A percentile compares a stretch with the other conserved stretches of the same genome.
Evolutionary conservation across 2,113 vertebrate species (phyloP).

Genomic region (Sapayoa aenigma): DNA sequence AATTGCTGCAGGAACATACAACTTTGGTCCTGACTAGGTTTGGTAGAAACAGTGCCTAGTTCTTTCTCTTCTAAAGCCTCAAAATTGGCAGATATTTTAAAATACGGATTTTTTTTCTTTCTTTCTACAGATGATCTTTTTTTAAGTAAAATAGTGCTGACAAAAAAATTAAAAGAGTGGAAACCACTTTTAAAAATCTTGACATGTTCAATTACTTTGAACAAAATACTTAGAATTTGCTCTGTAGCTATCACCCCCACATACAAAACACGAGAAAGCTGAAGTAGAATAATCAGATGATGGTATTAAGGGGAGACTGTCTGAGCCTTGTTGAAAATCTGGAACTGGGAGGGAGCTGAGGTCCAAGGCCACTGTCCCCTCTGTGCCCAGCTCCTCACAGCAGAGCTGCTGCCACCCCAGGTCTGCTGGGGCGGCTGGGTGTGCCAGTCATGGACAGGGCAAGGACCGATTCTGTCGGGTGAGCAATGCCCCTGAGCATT

Average conservation of each 20-base stretch:
- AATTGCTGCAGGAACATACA: not conserved
- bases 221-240: not conserved
- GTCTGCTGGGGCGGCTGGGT: not conserved
- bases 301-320: not conserved
- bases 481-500: not conserved
- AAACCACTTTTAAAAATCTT: not conserved
- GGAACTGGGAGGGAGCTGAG: fast-evolving
- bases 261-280: not conserved
- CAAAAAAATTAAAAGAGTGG: not conserved
- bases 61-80: not conserved
- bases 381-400: not conserved
- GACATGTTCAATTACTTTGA: not conserved
- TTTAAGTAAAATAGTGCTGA: not conserved
- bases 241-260: not conserved
- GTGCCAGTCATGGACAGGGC: no score
- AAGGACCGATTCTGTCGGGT: not conserved
- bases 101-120: not conserved
- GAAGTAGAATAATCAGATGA: not conserved
- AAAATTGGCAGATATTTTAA: not conserved
- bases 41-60: not conserved
- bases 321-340: not conserved
- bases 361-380: not conserved
- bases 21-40: not conserved
- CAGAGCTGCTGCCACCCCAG: not conserved
- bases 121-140: not conserved